Base-by-base conservation (phyloP, 2,888 invertebrate genomes). In the Lasiommata megera region DNA sequence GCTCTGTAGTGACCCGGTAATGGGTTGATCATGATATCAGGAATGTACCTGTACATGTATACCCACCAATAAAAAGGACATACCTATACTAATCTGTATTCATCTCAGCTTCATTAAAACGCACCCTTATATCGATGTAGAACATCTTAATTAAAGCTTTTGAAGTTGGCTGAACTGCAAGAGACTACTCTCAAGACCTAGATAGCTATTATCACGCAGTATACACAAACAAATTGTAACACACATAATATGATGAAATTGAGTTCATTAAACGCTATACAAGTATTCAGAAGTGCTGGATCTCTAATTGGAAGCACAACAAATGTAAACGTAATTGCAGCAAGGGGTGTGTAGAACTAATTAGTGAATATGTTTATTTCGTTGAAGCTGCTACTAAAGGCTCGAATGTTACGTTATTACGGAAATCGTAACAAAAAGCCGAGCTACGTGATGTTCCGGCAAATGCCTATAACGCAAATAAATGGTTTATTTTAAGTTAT, bases 321-420 rank as follows among this genome's bases (percentile, higher is more conserved):
- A 34, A 17, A 34, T 17, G 34, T 29, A 28, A 47, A 34, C 34
- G 34, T 29, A 28, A 47, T 47, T 47, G 47, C 47, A 47, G 47
- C 47, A 17, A 29, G 16, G 28, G n/a, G 17, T 47, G 34, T 47
- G 17, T 7, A 34, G 17, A 17, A 47, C 31, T 47, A 17, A 47
- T 31, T 46, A 46, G 31, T n/a, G 34, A 12, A 44, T 7, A 44
- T 28, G n/a, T 44, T 28, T 44, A 44, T 28, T 12, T 14, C 16
- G 28, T 44, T 34, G 34, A 34, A 34, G 29, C 46, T 9, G 34
- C n/a, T 11, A 34, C 9, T 34, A 17, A 47, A 47, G 18, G 34
- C 17, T 47, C 11, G n/a, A 34, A 34, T 47, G 16, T 47, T 16
- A 9, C 31, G 16, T 47, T 17, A 47, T 17, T 47, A 47, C 31